phyloP scores from a whole-genome alignment of 2,797 vertebrate species.

The Gymnoscopelus microlampas region DNA sequence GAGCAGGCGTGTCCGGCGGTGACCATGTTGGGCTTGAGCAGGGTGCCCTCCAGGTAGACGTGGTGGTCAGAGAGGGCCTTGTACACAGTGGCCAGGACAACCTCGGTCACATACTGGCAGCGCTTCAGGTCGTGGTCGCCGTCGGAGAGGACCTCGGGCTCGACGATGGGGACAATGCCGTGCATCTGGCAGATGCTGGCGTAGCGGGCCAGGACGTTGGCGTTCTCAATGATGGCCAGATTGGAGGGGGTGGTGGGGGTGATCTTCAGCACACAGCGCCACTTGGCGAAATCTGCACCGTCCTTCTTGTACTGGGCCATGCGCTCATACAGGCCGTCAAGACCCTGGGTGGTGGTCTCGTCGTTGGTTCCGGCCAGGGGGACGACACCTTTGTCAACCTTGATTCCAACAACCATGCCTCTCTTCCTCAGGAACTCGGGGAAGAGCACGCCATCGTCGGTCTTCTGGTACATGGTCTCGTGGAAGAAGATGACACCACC shows the following conservation, averaged over 20 bases:
- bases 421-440: constrained; percentile 87
- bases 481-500: constrained; percentile 95
- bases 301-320: constrained; percentile 97
- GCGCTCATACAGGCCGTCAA: constrained; percentile 91
- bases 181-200: constrained; percentile 98
- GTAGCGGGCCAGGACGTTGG: constrained; percentile 93
- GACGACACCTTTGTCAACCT: constrained; percentile 95
- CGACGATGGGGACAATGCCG: constrained; percentile 92
- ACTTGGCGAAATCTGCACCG: constrained; percentile 94
- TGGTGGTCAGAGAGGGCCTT: constrained; percentile 96
- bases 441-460: constrained; percentile 86
- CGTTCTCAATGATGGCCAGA: constrained; percentile 90
- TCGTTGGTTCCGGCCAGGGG: constrained; percentile 94
- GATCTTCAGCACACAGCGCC: constrained; percentile 94
- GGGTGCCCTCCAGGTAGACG: constrained; percentile 91
- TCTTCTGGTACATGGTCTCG: constrained; percentile 95
- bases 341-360: constrained; percentile 94
- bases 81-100: constrained; percentile 91
- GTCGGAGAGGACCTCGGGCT: constrained; percentile 93
- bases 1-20: constrained; percentile 90
- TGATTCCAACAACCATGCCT: constrained; percentile 90
- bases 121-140: constrained; percentile 93
- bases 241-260: constrained; percentile 87
- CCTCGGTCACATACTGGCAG: constrained; percentile 92
- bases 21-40: constrained; percentile 96